These are phyloP conservation scores for Conchocele bisecta DNA, from an alignment of 2,888 invertebrate genomes.

Conservation along the genomic window DNA sequence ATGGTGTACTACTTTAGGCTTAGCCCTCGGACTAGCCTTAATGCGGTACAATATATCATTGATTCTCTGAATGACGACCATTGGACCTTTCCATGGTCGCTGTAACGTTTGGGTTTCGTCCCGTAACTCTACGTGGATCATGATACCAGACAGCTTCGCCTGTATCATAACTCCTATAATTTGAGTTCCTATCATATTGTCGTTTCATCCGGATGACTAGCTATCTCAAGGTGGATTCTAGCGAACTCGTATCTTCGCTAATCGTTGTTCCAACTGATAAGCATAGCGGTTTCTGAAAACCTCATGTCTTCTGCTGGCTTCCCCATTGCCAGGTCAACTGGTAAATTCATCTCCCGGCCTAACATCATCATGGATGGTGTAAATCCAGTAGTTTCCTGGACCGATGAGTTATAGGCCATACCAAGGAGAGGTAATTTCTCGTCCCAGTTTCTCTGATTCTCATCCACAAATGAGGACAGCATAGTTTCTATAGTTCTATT, in stretches of 20 bases:
- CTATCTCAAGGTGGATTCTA: slow-evolving; percentile 16
- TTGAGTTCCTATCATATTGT: slow-evolving; percentile 9
- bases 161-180: not conserved
- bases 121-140: slow-evolving; percentile 8
- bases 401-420: too few species aligned
- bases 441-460: too few species aligned
- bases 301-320: not conserved
- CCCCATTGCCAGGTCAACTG: not conserved
- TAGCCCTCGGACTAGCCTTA: slow-evolving; percentile 1
- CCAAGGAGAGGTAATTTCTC: too few species aligned
- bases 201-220: slow-evolving; percentile 18
- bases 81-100: too few species aligned
- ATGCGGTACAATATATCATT: slow-evolving; percentile 22
- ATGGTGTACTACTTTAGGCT: not conserved
- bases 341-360: slow-evolving; percentile 1
- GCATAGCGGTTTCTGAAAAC: not conserved
- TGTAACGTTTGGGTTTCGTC: too few species aligned
- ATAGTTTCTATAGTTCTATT: too few species aligned
- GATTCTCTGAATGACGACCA: slow-evolving; percentile 20
- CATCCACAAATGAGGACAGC: too few species aligned
- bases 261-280: not conserved
- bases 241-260: slow-evolving; percentile 25
- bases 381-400: not conserved
- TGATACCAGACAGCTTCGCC: slow-evolving; percentile 16
- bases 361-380: slow-evolving; percentile 5